Percentiles rank a stretch among this genome's conserved stretches.
These are phyloP conservation scores for Cantharis lateralis DNA, from an alignment of 2,888 invertebrate species.

Conservation along the genomic window DNA sequence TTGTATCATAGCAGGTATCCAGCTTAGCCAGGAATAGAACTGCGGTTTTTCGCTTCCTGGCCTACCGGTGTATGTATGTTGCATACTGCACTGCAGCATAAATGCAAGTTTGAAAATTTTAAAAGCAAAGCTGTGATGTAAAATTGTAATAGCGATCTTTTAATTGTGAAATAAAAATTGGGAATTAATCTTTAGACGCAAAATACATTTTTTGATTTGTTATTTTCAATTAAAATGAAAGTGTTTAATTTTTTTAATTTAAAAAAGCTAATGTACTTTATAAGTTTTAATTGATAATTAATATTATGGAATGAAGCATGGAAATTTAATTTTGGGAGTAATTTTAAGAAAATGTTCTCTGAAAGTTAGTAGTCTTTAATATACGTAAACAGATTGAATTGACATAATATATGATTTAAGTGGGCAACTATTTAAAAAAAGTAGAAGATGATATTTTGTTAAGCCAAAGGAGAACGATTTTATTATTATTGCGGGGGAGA, in stretches of 20 bases:
- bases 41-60: no score
- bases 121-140: neutral
- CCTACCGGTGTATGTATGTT: no score
- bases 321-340: neutral
- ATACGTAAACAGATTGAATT: neutral
- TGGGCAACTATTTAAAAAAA: neutral
- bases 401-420: constrained; percentile 1
- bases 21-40: no score
- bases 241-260: neutral
- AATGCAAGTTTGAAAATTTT: neutral
- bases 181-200: neutral
- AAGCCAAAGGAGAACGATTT: constrained; percentile 16
- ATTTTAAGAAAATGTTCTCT: neutral
- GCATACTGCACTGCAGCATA: no score
- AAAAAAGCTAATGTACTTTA: neutral
- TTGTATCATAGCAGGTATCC: no score
- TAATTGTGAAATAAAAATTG: neutral
- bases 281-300: neutral
- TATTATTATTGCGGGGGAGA: constrained; percentile 36
- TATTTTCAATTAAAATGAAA: neutral
- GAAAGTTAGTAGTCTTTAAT: neutral
- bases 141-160: neutral
- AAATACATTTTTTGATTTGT: neutral
- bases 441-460: neutral
- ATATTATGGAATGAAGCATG: neutral